A percentile compares a stretch with the other conserved stretches of the same genome.
phyloP scores from a whole-genome alignment of 2,888 invertebrate genomes.

The Cataglyphis altisquamis region DNA sequence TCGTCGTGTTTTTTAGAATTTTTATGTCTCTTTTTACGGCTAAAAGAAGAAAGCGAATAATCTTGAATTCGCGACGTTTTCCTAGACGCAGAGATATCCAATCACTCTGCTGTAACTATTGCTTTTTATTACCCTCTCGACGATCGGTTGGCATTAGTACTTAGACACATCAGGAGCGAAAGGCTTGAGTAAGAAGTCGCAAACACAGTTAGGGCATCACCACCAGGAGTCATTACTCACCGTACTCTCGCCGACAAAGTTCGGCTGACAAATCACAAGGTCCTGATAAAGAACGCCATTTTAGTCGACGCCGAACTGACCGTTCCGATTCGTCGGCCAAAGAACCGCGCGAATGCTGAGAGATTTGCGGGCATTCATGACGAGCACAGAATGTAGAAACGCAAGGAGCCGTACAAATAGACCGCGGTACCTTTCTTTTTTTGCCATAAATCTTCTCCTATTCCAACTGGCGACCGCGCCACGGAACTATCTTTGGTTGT shows the following conservation, averaged over 20 bases:
- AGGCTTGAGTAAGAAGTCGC: background rate
- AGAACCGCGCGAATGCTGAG: conserved; percentile 13
- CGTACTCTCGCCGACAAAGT: conserved; percentile 23
- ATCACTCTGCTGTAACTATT: background rate
- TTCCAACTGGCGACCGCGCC: conserved; percentile 31
- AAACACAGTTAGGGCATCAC: conserved; percentile 8
- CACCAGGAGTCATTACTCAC: conserved; percentile 5
- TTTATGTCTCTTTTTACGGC: background rate
- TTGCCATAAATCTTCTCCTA: conserved; percentile 39
- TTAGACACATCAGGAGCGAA: background rate
- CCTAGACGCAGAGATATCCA: background rate
- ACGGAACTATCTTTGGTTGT: conserved; percentile 34
- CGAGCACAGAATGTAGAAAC: conserved; percentile 16
- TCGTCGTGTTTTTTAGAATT: background rate
- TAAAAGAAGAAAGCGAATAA: background rate
- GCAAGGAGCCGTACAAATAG: conserved; percentile 54
- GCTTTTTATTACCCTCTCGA: background rate
- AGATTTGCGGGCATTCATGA: conserved; percentile 45
- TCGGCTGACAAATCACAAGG: conserved; percentile 43
- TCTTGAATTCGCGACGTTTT: background rate
- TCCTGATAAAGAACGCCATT: conserved; percentile 41
- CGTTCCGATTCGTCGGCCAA: conserved; percentile 39
- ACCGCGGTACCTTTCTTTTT: conserved; percentile 10
- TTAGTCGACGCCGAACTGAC: background rate
- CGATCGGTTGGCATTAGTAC: background rate